Conservation (phyloP, 2,888 invertebrate species). For the Tribolium freemani region DNA sequence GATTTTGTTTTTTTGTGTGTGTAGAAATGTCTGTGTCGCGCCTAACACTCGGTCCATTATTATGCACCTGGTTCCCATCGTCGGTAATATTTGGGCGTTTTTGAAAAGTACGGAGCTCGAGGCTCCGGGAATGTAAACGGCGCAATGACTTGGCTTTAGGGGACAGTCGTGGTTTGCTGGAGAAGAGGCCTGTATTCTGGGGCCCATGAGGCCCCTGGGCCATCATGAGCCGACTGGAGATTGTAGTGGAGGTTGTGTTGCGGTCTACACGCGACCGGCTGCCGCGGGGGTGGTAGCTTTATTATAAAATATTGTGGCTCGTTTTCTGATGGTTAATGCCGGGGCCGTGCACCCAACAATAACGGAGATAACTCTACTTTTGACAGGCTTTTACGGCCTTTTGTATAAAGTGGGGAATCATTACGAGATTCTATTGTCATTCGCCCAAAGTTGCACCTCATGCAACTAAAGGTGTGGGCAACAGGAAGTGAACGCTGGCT, state of each 20-base stretch:
- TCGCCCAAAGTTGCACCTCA: too few species aligned
- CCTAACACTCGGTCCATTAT: not conserved
- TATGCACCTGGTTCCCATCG: slow-evolving; percentile 30
- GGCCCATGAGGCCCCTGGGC: slow-evolving; percentile 60
- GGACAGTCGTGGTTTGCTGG: slow-evolving; percentile 65
- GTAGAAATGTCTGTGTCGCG: not conserved
- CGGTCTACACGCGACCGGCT: slow-evolving; percentile 65
- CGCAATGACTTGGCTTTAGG: slow-evolving; percentile 64
- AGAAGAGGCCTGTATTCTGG: slow-evolving; percentile 58
- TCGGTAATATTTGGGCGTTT: slow-evolving; percentile 35
- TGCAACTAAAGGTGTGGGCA: too few species aligned
- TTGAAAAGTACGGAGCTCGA: slow-evolving; percentile 31
- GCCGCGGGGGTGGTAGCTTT: slow-evolving; percentile 68
- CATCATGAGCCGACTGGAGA: slow-evolving; percentile 62
- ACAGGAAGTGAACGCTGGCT: too few species aligned
- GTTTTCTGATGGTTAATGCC: slow-evolving; percentile 35
- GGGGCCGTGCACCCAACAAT: slow-evolving; percentile 33
- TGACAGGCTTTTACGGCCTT: too few species aligned
- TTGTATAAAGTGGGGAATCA: too few species aligned
- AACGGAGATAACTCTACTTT: not conserved
- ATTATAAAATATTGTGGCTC: slow-evolving; percentile 61
- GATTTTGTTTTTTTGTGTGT: not conserved
- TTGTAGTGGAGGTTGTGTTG: slow-evolving; percentile 57
- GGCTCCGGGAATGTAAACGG: slow-evolving; percentile 47
- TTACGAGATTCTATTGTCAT: too few species aligned